Base-by-base conservation (phyloP, 2,797 vertebrate species). In the Galaxias olidus region DNA sequence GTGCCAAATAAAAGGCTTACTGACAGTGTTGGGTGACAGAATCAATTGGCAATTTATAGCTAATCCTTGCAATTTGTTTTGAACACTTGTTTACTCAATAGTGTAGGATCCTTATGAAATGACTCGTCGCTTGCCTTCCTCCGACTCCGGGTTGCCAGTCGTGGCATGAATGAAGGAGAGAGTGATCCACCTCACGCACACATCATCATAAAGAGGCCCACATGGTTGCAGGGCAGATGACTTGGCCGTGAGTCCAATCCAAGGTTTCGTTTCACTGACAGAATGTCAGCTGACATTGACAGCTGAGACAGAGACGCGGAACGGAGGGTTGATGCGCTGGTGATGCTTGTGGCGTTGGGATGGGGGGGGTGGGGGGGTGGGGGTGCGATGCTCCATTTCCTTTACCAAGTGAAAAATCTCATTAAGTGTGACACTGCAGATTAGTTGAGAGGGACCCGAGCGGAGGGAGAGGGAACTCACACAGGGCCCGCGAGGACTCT, bases 381-480 rank as follows among this genome's bases (percentile, higher is more conserved):
- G 45, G 15, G 14, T 51, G 81, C 82, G 80, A 74, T 86, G 87
- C 84, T 88, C 84, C 85, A 86, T 90, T 90, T 86, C 87, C 79
- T 84, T 89, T 90, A 86, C 86, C 83, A 83, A 85, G 84, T 76
- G 82, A 79, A 77, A 91, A 92, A 91, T 91, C 90, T 91, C 89
- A 90, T 93, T 92, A 92, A 90, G 89, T 84, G 89, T 92, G 90
- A 91, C 90, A 86, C 77, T 87, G 89, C 84, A 90, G 90, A 92
- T 93, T 91, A 91, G 88, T 87, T 89, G 81, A 86, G 82, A 86
- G 86, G 79, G 84, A 85, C 84, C 78, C 84, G 86, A 86, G 82
- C 84, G 81, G 83, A 78, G 68, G 85, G 79, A 86, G 79, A 89
- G 86, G 80, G 82, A 86, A 86, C 77, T 80, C 80, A 84, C 86